A percentile compares a stretch with the other conserved stretches of the same genome.
Evolutionary conservation across 2,888 invertebrate genomes (phyloP).

Genomic region (Pelosia muscerda): DNA sequence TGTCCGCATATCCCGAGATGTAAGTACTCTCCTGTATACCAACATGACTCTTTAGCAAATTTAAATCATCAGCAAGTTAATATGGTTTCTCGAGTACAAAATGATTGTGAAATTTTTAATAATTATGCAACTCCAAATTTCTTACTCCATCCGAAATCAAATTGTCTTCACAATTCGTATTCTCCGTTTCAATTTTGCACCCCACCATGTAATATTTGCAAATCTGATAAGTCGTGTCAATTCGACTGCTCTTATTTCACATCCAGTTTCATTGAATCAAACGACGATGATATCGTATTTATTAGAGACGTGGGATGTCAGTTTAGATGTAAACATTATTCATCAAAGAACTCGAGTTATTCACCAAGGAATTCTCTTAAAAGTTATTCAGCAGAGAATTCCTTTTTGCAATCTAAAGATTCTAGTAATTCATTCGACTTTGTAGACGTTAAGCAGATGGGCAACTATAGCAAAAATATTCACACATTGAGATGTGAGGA

Average conservation of each 20-base stretch:
- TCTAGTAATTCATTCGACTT: constrained; percentile 67
- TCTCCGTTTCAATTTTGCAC: constrained; percentile 15
- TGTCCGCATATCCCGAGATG: constrained; percentile 57
- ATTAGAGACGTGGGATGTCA: constrained; percentile 82
- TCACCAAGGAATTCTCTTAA: constrained; percentile 59
- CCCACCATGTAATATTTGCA: constrained; percentile 52
- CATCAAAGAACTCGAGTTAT: constrained; percentile 52
- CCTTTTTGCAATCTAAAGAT: constrained; percentile 56
- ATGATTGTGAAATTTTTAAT: constrained; percentile 58
- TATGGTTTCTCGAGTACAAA: constrained; percentile 55
- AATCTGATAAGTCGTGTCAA: constrained; percentile 75
- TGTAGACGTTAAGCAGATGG: constrained; percentile 53
- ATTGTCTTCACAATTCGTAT: constrained; percentile 45
- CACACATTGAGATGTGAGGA: constrained; percentile 71
- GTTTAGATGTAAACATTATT: constrained; percentile 63
- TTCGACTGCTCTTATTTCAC: constrained; percentile 59
- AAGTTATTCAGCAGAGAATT: constrained; percentile 55
- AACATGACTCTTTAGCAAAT: constrained; percentile 56
- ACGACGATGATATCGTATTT: constrained; percentile 68
- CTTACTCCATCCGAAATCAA: constrained; percentile 56
- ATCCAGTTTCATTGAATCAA: constrained; percentile 41
- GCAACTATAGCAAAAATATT: constrained; percentile 59
- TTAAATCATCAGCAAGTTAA: constrained; percentile 57
- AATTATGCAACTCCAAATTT: constrained; percentile 53
- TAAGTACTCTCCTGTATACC: constrained; percentile 61